phyloP scores from a whole-genome alignment of 2,113 vertebrate genomes.

The Naja naja region DNA sequence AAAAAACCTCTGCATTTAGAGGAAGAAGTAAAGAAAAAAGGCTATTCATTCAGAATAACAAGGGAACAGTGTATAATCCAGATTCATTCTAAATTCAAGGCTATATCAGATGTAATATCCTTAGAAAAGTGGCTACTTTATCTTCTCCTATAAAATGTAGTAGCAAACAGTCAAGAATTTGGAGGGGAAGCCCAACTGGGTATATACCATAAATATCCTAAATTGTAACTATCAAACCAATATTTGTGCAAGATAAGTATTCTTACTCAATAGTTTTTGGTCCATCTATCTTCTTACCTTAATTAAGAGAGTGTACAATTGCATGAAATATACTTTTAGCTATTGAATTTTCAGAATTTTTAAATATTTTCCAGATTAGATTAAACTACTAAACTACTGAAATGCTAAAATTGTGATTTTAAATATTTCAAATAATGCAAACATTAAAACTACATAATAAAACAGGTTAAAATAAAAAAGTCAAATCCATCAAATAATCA shows the following conservation, averaged over 20 bases:
- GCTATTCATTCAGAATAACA: background rate
- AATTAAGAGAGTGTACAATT: background rate
- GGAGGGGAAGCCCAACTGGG: background rate
- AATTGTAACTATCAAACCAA: background rate
- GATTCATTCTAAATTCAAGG: background rate
- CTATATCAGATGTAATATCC: background rate
- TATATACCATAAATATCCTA: background rate
- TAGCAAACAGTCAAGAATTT: background rate
- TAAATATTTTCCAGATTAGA: background rate
- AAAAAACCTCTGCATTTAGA: background rate
- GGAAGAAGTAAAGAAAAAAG: background rate
- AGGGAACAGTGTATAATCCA: background rate
- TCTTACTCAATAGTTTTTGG: background rate
- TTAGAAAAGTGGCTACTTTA: background rate
- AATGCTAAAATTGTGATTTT: background rate
- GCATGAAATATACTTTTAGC: background rate
- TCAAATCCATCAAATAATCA: background rate
- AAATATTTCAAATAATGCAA: background rate
- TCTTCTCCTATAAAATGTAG: background rate
- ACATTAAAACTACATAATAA: background rate
- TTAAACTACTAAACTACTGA: background rate
- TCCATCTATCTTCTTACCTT: no score
- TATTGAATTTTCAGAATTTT: background rate
- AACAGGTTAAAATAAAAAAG: background rate
- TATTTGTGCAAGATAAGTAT: background rate